Evolutionary conservation across 2,888 invertebrate genomes (phyloP).

Genomic region (Acrobasis consociella): DNA sequence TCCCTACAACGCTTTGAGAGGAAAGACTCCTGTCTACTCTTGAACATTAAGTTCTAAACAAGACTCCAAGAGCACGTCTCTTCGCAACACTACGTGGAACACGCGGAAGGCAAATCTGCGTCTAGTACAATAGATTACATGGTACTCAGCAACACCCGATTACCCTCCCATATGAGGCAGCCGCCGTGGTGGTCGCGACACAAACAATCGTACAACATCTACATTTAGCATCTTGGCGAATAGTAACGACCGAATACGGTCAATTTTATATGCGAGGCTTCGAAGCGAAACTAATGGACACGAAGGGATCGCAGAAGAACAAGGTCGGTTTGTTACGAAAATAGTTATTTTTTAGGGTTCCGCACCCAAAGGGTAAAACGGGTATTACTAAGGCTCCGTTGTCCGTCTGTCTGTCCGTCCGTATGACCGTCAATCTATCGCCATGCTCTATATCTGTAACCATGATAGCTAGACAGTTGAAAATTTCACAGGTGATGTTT

Average conservation of each 20-base stretch:
- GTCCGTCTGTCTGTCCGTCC: too few relatives aligned
- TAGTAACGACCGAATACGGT: slow-evolving; percentile 29
- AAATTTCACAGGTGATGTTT: too few relatives aligned
- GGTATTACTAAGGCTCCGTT: too few relatives aligned
- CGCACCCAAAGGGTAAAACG: too few relatives aligned
- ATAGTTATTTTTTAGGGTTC: too few relatives aligned
- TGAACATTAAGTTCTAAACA: background rate
- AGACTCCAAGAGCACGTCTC: slow-evolving; percentile 26
- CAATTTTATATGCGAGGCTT: slow-evolving; percentile 30
- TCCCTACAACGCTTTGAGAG: too few relatives aligned
- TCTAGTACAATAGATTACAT: slow-evolving; percentile 42
- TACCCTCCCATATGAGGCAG: slow-evolving; percentile 37
- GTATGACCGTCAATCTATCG: too few relatives aligned
- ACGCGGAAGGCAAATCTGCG: slow-evolving; percentile 48
- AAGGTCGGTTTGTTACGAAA: slow-evolving; percentile 44
- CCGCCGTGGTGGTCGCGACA: slow-evolving; percentile 3
- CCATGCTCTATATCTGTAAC: too few relatives aligned
- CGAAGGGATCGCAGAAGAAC: slow-evolving; percentile 42
- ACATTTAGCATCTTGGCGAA: slow-evolving; percentile 12
- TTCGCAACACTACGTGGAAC: slow-evolving; percentile 36
- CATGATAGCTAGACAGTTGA: too few relatives aligned
- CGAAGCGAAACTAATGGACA: slow-evolving; percentile 45
- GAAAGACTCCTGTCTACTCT: too few relatives aligned
- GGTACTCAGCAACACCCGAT: slow-evolving; percentile 42
- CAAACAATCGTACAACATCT: slow-evolving; percentile 14